phyloP scores from a whole-genome alignment of 2,113 vertebrate species.

The Mesitornis unicolor region DNA sequence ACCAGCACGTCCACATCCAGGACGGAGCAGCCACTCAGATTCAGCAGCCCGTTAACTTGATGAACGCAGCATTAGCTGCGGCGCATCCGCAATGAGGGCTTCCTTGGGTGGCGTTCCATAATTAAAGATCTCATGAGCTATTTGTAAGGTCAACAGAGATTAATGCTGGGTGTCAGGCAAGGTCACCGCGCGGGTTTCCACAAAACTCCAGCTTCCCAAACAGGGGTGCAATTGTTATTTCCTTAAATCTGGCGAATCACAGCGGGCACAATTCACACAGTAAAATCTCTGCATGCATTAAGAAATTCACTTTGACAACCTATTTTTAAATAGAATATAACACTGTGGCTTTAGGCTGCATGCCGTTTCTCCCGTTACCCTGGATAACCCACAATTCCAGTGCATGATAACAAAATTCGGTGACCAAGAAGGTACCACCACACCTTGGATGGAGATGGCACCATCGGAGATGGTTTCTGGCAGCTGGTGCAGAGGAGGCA shows the following conservation, averaged over 20 bases:
- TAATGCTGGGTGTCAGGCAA: background rate
- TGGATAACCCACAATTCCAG: background rate
- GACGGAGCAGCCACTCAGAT: background rate
- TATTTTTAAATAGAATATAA: background rate
- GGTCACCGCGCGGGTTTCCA: background rate
- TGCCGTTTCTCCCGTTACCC: no score
- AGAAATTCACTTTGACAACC: background rate
- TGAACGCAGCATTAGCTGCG: background rate
- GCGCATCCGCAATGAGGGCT: constrained; percentile 2
- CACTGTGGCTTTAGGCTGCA: background rate
- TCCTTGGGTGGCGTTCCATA: background rate
- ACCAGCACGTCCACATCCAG: background rate
- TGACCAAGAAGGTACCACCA: background rate
- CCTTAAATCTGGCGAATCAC: background rate
- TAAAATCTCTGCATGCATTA: background rate
- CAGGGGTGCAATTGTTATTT: background rate
- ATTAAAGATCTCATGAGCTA: constrained; percentile 11
- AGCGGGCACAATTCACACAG: background rate
- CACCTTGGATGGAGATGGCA: background rate
- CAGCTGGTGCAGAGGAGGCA: no score
- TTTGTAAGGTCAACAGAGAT: background rate
- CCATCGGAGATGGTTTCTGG: background rate
- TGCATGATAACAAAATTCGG: rapidly evolving
- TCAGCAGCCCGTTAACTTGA: constrained; percentile 37
- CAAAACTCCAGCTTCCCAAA: background rate